Evolutionary conservation across 2,113 vertebrate genomes (phyloP), one percentile per base, ranked within the genome.

Genomic region (Limnothrissa miodon): DNA sequence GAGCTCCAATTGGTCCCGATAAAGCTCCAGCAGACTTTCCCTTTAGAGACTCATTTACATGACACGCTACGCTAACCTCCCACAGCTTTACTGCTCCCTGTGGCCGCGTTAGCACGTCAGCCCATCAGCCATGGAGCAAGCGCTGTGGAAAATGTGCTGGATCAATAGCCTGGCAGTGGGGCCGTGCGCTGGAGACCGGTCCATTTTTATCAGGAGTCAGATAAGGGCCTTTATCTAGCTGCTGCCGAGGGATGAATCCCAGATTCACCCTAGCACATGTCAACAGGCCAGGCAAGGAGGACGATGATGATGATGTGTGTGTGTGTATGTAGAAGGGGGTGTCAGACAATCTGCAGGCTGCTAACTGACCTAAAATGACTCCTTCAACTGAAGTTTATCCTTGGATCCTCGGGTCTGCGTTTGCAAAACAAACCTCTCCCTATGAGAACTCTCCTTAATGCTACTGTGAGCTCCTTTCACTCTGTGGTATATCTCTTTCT

Each of bases 281-380:
- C 84, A 82, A 45, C 85, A 83, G 78, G 51, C 42, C 42, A 7
- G 51, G 21, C 19, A 19, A 53, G 48, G 48, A 21, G 42, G 42
- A 6, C 2, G 42, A 6, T 2, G 42, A 6, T 2, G 42, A 4
- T 42, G 42, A 6, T 48, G 46, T 48, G 46, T 48, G 11, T 13
- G 11, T 48, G 46, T 48, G 46, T 15, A 13, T 46, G 45, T 46
- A 13, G 46, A 3, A 17, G 46, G 81, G 74, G 78, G 80, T 48
- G 81, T 78, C 78, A 56, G 25, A 83, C 11, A 11, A 83, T 66
- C 48, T 78, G 82, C 82, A 81, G 85, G 78, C 44, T 48, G 21
- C 70, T 86, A 39, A 59, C 74, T 78, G 78, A 10, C 56, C 51
- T 80, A 81, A 46, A 74, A 33, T 79, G 39, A 1, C n/a, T 44